These are phyloP conservation scores for Watsonalla binaria DNA, from an alignment of 2,888 invertebrate genomes.

Conservation along the genomic window DNA sequence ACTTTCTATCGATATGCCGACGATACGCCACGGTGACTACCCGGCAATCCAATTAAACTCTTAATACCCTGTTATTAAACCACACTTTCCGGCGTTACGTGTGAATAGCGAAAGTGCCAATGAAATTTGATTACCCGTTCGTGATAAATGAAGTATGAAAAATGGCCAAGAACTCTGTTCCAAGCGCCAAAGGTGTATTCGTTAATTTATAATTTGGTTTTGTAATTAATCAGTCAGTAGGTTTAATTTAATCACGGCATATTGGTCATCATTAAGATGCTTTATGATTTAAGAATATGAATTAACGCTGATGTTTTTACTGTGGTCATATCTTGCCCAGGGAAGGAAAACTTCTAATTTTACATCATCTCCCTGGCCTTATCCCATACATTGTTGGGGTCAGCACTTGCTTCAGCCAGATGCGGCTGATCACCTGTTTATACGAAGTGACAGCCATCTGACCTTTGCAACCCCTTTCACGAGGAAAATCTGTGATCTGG, in stretches of 20 bases:
- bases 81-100: background rate
- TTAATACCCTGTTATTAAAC: background rate
- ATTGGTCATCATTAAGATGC: background rate
- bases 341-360: no score
- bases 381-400: no score
- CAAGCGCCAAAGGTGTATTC: background rate
- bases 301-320: no score
- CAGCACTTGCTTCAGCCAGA: no score
- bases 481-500: no score
- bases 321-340: no score
- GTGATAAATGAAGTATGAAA: constrained; percentile 17
- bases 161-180: constrained; percentile 9
- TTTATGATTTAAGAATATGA: background rate
- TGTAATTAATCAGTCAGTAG: background rate
- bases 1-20: background rate
- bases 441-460: no score
- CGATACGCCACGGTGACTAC: background rate
- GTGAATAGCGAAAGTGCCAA: constrained; percentile 15
- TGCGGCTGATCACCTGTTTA: no score
- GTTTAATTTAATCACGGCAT: background rate
- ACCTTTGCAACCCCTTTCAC: no score
- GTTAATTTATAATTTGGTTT: background rate
- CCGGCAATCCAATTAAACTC: background rate
- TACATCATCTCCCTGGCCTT: no score
- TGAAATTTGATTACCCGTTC: constrained; percentile 10